Evolutionary conservation across 1,140 invertebrate genomes (phyloP), one percentile per base, ranked within the genome.

Genomic region (Aphaenogaster rudis): DNA sequence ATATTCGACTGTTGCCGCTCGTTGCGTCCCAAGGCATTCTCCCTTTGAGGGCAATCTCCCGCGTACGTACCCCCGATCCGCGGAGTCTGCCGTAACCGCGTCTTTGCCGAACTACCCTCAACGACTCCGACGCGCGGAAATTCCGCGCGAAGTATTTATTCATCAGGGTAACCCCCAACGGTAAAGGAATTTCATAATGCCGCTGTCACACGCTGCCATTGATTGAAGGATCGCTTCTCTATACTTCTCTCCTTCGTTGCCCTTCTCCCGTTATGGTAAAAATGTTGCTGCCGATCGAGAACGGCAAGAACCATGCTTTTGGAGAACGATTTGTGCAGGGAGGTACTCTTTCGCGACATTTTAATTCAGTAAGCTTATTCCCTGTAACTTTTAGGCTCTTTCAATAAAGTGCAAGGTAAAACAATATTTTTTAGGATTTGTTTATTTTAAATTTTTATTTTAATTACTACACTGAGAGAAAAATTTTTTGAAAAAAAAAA

Each of bases 151-250:
- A 91, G 86, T 91, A 90, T 91, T 91, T 91, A 90, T 90, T 91
- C 88, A 91, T 91, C 88, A 91, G 90, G 57, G 36, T 76, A 59
- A 71, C 67, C 77, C 81, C 33, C 21, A 89, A 33, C 50, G 71
- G 57, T 82, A 90, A 81, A 88, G 80, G 90, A 90, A 91, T 91
- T 91, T 91, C 88, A 90, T 91, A 91, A 90, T 91, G 88, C 63
- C 71, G 88, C 78, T 90, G 88, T 91, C 88, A 88, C 86, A 88
- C 71, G 76, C 76, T 61, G 50, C 63, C 79, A 86, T 90, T 84
- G 88, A 91, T 91, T 88, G 88, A 86, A 66, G 76, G 63, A 61
- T 67, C 72, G 39, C 9, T 42, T 15, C 48, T 50, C n/a, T 54
- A 17, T 54, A 17, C 21, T 15, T 11, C 21, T 36, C 59, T n/a